phyloP scores from a whole-genome alignment of 2,113 vertebrate genomes.

The Etheostoma cragini region DNA sequence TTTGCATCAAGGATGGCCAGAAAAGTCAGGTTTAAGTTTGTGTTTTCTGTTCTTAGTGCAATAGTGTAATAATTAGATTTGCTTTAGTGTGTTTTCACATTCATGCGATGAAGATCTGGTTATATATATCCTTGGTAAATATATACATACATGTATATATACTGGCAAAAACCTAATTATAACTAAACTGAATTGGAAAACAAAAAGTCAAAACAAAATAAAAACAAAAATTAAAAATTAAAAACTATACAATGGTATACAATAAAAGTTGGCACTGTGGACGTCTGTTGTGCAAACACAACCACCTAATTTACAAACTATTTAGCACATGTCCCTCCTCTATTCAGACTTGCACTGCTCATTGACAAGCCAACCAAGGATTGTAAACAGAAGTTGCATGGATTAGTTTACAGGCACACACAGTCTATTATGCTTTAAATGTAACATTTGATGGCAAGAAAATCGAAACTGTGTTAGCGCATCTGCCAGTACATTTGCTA shows the following conservation, averaged over 20 bases:
- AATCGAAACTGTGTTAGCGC: neutral
- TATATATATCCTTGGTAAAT: too few species aligned
- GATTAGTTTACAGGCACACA: neutral
- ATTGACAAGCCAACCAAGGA: neutral
- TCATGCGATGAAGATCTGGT: too few species aligned
- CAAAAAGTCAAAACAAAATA: too few species aligned
- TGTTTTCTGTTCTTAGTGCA: too few species aligned
- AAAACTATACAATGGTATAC: neutral
- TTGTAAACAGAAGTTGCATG: slow-evolving; percentile 2
- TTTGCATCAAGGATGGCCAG: too few species aligned
- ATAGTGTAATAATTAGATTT: too few species aligned
- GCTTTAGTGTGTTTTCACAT: too few species aligned
- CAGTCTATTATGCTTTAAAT: neutral
- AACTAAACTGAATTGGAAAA: too few species aligned
- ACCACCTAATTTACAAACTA: neutral
- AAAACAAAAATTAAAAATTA: too few species aligned
- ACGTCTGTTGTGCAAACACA: neutral
- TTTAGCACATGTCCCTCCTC: neutral
- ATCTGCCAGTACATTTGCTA: neutral
- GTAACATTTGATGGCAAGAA: neutral
- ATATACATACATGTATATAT: too few species aligned
- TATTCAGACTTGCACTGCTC: neutral
- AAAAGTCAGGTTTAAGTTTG: too few species aligned
- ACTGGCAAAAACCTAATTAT: too few species aligned
- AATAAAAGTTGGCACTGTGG: neutral